These are phyloP conservation scores for Andrena flavipes DNA, from an alignment of 2,888 invertebrate genomes.

Conservation along the genomic window DNA sequence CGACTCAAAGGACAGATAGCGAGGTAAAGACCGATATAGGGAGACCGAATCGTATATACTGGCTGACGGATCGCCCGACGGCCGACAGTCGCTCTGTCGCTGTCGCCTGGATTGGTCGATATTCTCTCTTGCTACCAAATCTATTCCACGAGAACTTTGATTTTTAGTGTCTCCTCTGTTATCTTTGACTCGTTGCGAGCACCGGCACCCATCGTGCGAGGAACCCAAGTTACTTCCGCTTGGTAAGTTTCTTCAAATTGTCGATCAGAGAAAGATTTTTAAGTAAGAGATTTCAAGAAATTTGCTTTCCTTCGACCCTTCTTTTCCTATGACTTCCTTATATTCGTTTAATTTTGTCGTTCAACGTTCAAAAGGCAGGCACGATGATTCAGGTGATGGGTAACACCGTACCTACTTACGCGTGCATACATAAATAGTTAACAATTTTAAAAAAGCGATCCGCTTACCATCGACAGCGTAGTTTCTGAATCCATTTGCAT, in stretches of 20 bases:
- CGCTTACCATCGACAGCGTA: too few species aligned
- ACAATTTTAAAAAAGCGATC: too few species aligned
- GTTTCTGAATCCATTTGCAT: too few species aligned
- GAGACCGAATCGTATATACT: not conserved
- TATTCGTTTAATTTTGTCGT: too few species aligned
- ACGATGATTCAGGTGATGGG: too few species aligned
- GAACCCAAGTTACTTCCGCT: not conserved
- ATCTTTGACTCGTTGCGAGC: too few species aligned
- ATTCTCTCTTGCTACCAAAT: not conserved
- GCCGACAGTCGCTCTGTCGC: slow-evolving; percentile 13
- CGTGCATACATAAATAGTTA: too few species aligned
- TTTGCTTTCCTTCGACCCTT: too few species aligned
- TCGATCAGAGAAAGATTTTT: not conserved
- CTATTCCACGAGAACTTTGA: not conserved
- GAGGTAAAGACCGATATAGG: not conserved
- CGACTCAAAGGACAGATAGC: not conserved
- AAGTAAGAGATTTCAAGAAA: not conserved
- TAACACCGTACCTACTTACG: too few species aligned
- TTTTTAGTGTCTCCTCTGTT: too few species aligned
- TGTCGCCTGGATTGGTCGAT: not conserved
- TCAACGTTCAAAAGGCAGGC: too few species aligned
- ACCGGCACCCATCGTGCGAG: not conserved
- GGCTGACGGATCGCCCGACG: slow-evolving; percentile 1
- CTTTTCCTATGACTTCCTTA: too few species aligned
- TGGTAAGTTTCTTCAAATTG: not conserved